Conservation (phyloP, 2,113 vertebrate genomes). For the Desmodus rotundus region DNA sequence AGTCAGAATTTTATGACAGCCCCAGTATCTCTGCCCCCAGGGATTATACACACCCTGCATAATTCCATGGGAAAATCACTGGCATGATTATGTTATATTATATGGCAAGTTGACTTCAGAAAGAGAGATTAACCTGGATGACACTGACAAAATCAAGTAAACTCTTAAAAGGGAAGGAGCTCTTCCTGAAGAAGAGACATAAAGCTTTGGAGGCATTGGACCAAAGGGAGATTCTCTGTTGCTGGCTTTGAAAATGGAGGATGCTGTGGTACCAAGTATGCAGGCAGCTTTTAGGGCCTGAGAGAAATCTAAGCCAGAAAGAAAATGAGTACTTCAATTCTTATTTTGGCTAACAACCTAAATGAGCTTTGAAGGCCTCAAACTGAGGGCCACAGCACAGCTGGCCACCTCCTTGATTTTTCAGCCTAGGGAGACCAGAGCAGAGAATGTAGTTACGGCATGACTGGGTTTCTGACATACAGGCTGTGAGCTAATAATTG, state of each 20-base stretch:
- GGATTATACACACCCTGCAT: background rate
- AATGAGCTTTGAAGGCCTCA: background rate
- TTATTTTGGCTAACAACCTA: background rate
- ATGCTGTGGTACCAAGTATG: background rate
- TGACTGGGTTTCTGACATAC: background rate
- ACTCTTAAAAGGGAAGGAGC: background rate
- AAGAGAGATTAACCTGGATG: background rate
- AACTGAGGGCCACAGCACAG: background rate
- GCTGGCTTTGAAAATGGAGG: background rate
- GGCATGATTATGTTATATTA: background rate
- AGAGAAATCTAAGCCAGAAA: background rate
- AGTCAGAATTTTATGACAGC: background rate
- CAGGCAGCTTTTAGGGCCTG: background rate
- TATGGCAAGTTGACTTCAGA: background rate
- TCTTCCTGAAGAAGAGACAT: background rate
- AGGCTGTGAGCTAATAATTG: background rate
- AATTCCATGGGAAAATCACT: background rate
- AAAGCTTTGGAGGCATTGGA: background rate
- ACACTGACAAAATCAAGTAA: background rate
- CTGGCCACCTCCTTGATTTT: background rate
- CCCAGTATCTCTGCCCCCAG: background rate
- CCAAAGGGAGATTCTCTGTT: background rate
- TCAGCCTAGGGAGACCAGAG: background rate
- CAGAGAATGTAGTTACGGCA: background rate
- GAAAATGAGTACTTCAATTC: background rate